Evolutionary conservation across 2,797 vertebrate species (phyloP), one percentile per base, ranked within the genome.

Genomic region (Diceros bicornis): DNA sequence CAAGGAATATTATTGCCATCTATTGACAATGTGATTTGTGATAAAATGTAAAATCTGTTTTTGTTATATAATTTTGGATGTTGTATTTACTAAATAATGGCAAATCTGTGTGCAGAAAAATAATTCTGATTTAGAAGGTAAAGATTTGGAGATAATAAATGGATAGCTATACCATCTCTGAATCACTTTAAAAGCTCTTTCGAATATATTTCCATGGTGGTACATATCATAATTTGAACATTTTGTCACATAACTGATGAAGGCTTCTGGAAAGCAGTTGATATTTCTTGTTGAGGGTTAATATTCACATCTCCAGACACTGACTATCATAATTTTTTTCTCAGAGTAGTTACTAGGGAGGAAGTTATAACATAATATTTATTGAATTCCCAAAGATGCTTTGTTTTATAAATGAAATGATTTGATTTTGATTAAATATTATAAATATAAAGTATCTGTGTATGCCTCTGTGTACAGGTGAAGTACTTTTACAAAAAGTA

Each of bases 1-100:
- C 44, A 97, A 98, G 97, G 94, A 96, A 97, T 98, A 98, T 98
- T 93, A 97, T 98, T 98, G 97, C 97, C 96, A 97, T 97, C 97
- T 98, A 97, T 97, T 97, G 98, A 98, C 97, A 98, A 27, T 52
- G 82, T 55, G 82, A n/a, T 82, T 16, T 20, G 71, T 94, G 37
- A 66, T 91, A 78, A 98, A 98, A 97, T 82, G 72, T 79, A 59
- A 90, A 96, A 89, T 72, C 41, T 47, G 1, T 41, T 97, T 92
- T 89, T 13, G 74, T 89, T 95, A 16, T 62, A 10, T 44, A 72
- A 89, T 93, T 90, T 3, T 90, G 77, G 41, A 89, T 96, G 64
- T 72, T 50, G 52, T 97, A 71, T 84, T 90, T 4, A 79, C 90
- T 95, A 82, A 78, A 83, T 50, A 92, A 93, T 94, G 71, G 18